Evolutionary conservation across 2,888 invertebrate species (phyloP), one percentile per base, ranked within the genome.

Genomic region (Drosophila kanekoi): DNA sequence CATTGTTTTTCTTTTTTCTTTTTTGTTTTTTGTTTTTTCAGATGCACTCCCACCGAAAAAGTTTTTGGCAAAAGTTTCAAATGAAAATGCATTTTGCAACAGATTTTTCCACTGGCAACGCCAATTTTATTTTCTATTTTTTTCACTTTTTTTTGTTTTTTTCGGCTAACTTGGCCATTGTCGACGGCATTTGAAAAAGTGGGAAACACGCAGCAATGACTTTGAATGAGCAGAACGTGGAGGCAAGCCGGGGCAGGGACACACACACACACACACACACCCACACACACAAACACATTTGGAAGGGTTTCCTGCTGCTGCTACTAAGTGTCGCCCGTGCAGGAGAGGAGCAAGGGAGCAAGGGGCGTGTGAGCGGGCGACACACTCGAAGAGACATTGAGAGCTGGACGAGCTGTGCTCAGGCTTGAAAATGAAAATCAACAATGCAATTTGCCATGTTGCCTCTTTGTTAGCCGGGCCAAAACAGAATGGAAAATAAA

Each of bases 351-450:
- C 4, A 38, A n/a, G 40, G 20, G 13, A 16, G 44, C n/a, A 38
- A 18, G 41, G 13, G 16, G 35, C 18, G 35, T 8, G 35, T 8
- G 54, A 2, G 35, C 9, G 56, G 43, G 37, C 43, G 62, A 51
- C 32, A 68, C 61, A 73, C 73, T 73, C 59, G 54, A 57, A 60
- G 57, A 57, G 73, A 72, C 47, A 57, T 37, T 14, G 43, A 48
- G 60, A 28, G 41, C 52, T 37, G 52, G 20, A 56, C 33, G 32
- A 44, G 56, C 48, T 68, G 70, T 68, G 70, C 72, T 77, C 70
- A 84, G 87, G 89, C 85, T 87, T 89, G 83, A 87, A 87, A 87
- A 87, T 87, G 75, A 89, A 87, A 89, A 87, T 87, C 81, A 87
- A 87, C 89, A 89, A 89, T 89, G 86, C 89, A 87, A 89, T 89